Base-by-base conservation (phyloP, 2,888 invertebrate genomes). In the Latrodectus elegans region DNA sequence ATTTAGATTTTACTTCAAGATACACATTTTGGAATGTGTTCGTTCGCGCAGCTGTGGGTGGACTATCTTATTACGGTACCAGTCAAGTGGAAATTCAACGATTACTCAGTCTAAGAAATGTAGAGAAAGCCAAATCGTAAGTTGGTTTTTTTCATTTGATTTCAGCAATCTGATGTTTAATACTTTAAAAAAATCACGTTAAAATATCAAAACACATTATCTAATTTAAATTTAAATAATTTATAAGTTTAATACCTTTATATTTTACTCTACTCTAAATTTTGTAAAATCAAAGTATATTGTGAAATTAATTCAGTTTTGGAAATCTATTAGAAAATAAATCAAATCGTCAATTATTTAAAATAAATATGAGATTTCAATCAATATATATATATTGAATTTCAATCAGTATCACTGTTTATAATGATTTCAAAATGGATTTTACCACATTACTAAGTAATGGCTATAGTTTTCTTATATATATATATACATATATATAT, bases 71-170 rank as follows among this genome's bases (percentile, higher is more conserved):
- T 60, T 75, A 60, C 15, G 75, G 82, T 12, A 53, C 72, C 11
- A 83, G 75, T 75, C 82, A 83, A 49, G 15, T 75, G 17, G 82
- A 83, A 70, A 38, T 83, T 15, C 75, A 83, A 64, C 55, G 82
- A 12, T n/a, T 83, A 22, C 53, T 83, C n/a, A 83, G 82, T 38
- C 17, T 83, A 17, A 76, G 52, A 8, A 49, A 53, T 22, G n/a
- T 52, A 0, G n/a, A 51, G 1, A 65, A 52, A 22, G 77, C 77
- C 10, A 49, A 22, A 52, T 8, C 26, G 77, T 77, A 67, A 77
- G 77, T 53, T 68, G 12, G n/a, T 15, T 14, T 26, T 64, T 64
- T n/a, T 8, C 1, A 64, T 10, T 64, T 64, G 15, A 64, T n/a
- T 64, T n/a, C 15, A 8, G 17, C 8, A 64, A 0, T 64, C 0